Evolutionary conservation across 2,888 invertebrate species (phyloP).

Genomic region (Terebella lapidaria): DNA sequence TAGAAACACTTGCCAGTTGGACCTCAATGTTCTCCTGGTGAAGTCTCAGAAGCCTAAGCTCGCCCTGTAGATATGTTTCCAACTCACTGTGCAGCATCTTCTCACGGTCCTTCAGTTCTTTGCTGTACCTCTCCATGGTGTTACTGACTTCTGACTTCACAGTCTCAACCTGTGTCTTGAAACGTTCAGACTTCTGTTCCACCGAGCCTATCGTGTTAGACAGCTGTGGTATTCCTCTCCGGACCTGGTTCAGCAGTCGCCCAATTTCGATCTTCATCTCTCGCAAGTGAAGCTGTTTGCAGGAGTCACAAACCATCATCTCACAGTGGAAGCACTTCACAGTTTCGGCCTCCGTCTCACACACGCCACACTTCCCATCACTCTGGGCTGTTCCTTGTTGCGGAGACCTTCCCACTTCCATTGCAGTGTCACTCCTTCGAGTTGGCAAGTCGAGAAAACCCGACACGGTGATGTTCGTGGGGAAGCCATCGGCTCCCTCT

Average conservation of each 20-base stretch:
- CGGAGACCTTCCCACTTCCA: constrained; percentile 1
- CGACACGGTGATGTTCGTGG: constrained; percentile 91
- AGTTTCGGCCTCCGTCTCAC: constrained; percentile 48
- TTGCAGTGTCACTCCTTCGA: constrained; percentile 21
- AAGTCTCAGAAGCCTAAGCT: constrained; percentile 74
- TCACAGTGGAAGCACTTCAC: constrained; percentile 88
- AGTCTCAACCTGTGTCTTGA: constrained; percentile 83
- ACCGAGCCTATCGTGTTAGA: constrained; percentile 35
- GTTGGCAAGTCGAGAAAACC: constrained; percentile 84
- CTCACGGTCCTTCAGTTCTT: constrained; percentile 61
- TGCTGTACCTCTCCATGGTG: constrained; percentile 37
- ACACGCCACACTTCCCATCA: constrained; percentile 54
- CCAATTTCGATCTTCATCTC: constrained; percentile 85
- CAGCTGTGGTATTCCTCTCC: constrained; percentile 68
- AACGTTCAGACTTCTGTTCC: constrained; percentile 82
- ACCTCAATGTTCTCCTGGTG: constrained; percentile 89
- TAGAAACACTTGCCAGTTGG: constrained; percentile 90
- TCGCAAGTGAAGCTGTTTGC: constrained; percentile 90
- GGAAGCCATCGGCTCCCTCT: constrained; percentile 85
- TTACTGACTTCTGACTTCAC: constrained; percentile 86
- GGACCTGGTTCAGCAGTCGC: constrained; percentile 67
- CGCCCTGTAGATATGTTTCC: constrained; percentile 83
- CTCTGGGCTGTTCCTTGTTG: not conserved
- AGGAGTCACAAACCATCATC: constrained; percentile 92
- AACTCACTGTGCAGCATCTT: constrained; percentile 58